Evolutionary conservation across 2,797 vertebrate species (phyloP).

Genomic region (Schizothorax lantsangensis): DNA sequence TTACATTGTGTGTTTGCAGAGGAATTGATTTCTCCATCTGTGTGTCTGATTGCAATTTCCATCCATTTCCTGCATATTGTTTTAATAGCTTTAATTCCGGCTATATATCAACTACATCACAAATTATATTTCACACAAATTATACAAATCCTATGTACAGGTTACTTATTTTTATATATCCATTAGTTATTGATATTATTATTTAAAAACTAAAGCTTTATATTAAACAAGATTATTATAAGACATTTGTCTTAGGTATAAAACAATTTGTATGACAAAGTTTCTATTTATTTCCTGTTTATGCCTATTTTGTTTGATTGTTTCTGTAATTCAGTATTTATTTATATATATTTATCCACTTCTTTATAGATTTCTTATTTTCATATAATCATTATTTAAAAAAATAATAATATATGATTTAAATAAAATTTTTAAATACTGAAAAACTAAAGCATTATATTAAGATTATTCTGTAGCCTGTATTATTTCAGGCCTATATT

Average conservation of each 20-base stretch:
- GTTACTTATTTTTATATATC: not conserved
- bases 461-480: constrained; percentile 10
- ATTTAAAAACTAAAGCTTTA: not conserved
- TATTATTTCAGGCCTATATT: not conserved
- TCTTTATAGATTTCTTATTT: too few species aligned
- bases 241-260: not conserved
- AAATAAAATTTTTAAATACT: not conserved
- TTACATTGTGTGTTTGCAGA: not conserved
- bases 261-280: not conserved
- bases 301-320: not conserved
- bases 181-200: not conserved
- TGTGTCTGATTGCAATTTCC: not conserved
- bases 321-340: not conserved
- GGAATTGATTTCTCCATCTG: not conserved
- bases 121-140: not conserved
- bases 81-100: not conserved
- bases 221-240: not conserved
- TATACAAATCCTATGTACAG: not conserved
- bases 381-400: not conserved
- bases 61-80: not conserved
- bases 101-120: not conserved
- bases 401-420: not conserved
- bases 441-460: not conserved
- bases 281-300: not conserved
- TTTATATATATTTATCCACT: not conserved